Percentiles rank a stretch among this genome's conserved stretches.
Conservation (phyloP, 2,797 vertebrate genomes). For the Potorous gilbertii region DNA sequence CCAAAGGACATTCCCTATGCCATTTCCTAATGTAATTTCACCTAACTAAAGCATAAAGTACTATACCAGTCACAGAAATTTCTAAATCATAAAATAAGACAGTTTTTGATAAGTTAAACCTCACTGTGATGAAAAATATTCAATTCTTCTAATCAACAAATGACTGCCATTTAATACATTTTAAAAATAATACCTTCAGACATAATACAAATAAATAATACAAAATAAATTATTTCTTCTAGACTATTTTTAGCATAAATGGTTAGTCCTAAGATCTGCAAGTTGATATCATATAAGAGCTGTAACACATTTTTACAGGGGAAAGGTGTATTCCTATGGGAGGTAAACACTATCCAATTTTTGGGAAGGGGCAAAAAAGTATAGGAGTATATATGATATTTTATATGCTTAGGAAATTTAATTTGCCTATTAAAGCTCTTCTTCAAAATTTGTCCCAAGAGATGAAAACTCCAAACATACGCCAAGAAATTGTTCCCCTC, state of each 20-base stretch:
- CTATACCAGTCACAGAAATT: conserved; percentile 24
- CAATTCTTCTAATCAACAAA: conserved; percentile 27
- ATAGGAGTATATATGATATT: neutral
- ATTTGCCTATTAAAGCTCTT: neutral
- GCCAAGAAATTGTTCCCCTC: neutral
- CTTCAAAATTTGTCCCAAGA: neutral
- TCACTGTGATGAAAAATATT: conserved; percentile 44
- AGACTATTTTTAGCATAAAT: neutral
- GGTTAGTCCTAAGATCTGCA: neutral
- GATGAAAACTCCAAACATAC: neutral
- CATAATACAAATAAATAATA: conserved; percentile 11
- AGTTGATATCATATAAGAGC: neutral
- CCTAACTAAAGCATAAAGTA: conserved; percentile 41
- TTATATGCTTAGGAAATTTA: neutral
- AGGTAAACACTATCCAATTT: neutral
- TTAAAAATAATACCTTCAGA: conserved; percentile 28
- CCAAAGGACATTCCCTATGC: conserved; percentile 2
- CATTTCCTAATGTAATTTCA: conserved; percentile 37
- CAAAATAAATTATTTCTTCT: conserved; percentile 33
- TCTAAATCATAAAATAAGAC: conserved; percentile 46
- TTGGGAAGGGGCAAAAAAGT: neutral
- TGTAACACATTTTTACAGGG: neutral
- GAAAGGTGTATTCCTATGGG: neutral
- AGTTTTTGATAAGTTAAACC: conserved; percentile 33
- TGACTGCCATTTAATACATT: conserved; percentile 21